Evolutionary conservation across 1,140 invertebrate species (phyloP), one percentile per base, ranked within the genome.

Genomic region (Diabrotica virgifera): DNA sequence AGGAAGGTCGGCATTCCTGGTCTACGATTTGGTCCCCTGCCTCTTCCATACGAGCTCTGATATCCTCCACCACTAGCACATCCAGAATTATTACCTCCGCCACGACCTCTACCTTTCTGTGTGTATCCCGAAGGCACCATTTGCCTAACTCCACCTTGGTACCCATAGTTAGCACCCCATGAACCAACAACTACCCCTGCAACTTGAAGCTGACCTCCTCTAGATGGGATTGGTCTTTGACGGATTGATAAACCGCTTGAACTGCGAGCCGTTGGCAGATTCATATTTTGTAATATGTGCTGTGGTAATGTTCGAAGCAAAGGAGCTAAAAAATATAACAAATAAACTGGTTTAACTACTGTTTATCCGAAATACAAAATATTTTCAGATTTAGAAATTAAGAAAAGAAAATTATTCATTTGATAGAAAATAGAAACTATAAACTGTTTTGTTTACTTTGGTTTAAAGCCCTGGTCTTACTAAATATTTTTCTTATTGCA

Each of bases 121-220:
- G 36, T 11, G 14, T 37, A 58, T 12, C 67, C 67, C 36, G 55
- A 66, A n/a, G 65, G 62, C 52, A 70, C 36, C 14, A 70, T 61
- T 37, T 57, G 52, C n/a, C 36, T 13, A 7, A 37, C 46, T 58
- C 54, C 51, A 50, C 59, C 59, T 3, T 82, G 82, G 65, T 82
- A 83, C 5, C 87, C 86, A 70, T 88, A 89, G 74, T 89, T 90
- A 5, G 87, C 82, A 24, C 89, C 90, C 90, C 90, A 92, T 52
- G 85, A 87, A 12, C 90, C 90, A 5, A 93, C 90, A 8, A 92
- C 89, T 5, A 90, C 88, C 37, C 90, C 90, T 40, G 89, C 90
- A n/a, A 93, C 87, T 79, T 91, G 89, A 13, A 92, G 76, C 69
- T 91, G 89, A n/a, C 89, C 90, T 46, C 90, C 90, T 46, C 88